These are phyloP conservation scores for Tachycineta bicolor DNA, from an alignment of 2,113 vertebrate genomes.

Conservation along the genomic window DNA sequence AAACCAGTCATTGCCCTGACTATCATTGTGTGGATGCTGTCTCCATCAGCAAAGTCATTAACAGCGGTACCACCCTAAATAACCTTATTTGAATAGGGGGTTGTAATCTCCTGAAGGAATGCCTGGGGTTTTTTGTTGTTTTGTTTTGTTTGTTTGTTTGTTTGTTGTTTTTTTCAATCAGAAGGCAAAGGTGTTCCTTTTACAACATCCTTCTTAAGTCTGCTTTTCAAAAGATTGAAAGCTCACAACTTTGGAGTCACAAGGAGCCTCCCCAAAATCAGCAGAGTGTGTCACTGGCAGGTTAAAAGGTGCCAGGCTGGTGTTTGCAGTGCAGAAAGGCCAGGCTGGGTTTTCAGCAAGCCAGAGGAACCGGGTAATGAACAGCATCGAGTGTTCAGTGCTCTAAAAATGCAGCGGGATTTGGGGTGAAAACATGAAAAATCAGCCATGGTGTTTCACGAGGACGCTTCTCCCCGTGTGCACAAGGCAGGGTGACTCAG, in stretches of 20 bases:
- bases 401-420: neutral
- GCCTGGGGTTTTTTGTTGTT: neutral
- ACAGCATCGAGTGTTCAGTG: neutral
- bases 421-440: neutral
- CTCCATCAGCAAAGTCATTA: neutral
- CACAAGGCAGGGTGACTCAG: neutral
- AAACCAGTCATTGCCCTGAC: neutral
- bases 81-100: rapidly evolving
- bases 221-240: neutral
- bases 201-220: neutral
- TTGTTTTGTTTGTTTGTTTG: too few relatives aligned
- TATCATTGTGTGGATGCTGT: neutral
- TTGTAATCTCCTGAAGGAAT: neutral
- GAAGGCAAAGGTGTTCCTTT: neutral
- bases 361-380: neutral
- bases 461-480: rapidly evolving
- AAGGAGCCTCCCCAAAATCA: neutral
- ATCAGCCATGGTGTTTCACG: neutral
- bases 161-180: neutral
- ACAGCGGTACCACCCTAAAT: neutral
- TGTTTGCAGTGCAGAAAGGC: neutral
- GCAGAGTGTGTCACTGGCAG: rapidly evolving
- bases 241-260: neutral
- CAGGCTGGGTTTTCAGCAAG: neutral
- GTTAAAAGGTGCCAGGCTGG: neutral